Evolutionary conservation across 2,797 vertebrate species (phyloP), one percentile per base, ranked within the genome.

Genomic region (Oryzias sinensis): DNA sequence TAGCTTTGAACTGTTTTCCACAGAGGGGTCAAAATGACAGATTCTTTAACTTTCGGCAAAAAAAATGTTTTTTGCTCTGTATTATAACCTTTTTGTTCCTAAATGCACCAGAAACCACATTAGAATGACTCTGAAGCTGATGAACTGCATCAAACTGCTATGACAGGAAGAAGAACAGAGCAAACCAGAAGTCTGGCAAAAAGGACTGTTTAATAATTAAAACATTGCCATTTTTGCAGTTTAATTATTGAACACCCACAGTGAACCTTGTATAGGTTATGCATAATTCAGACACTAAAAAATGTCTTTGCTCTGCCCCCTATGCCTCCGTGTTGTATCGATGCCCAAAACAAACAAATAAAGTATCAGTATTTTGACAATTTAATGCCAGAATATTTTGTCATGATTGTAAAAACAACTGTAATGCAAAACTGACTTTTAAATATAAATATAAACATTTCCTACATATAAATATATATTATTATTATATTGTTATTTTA

Each of bases 181-280:
- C 62, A 46, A 55, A 43, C 71, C 70, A 65, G 62, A 57, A 69
- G 56, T 76, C 74, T 55, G 11, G 75, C 68, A 62, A 74, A 66
- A 54, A 29, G 42, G 18, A 47, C 1, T 58, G 59, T 79, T 88
- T 87, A 67, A 87, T 89, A 86, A 87, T 88, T 90, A 88, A 77
- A 88, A 82, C 73, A 80, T 76, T 84, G 81, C 84, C 87, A 88
- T 90, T 91, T 90, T 86, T 80, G 66, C 70, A 62, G 70, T 81
- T 92, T 59, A 89, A 91, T 90, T 86, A 91, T 91, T 91, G 79
- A 92, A 76, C 5, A 25, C 59, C 64, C 66, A 66, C 81, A 76
- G 72, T 72, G 79, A 87, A 81, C 77, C 70, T 48, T 80, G 84
- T 86, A 79, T 77, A 84, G 76, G 77, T 63, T 78, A 62, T 87